Percentiles rank a stretch among this genome's conserved stretches.
phyloP scores from a whole-genome alignment of 1,140 invertebrate species.

The Pantala flavescens region DNA sequence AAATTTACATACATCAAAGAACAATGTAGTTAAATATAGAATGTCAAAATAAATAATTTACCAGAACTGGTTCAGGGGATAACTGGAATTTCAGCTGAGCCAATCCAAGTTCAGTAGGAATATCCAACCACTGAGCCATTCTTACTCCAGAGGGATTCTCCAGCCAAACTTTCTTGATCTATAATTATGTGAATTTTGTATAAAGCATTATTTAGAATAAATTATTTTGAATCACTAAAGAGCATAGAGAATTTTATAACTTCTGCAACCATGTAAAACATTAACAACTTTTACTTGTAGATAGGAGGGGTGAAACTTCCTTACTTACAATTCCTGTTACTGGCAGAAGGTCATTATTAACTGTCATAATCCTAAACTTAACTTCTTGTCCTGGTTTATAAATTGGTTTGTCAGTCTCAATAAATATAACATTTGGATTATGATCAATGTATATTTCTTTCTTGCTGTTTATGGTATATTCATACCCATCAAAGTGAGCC shows the following conservation, averaged over 20 bases:
- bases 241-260: neutral
- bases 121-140: constrained; percentile 48
- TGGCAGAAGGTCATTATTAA: constrained; percentile 41
- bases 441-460: constrained; percentile 22
- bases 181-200: constrained; percentile 18
- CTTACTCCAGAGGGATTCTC: constrained; percentile 46
- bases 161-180: constrained; percentile 48
- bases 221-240: neutral
- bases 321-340: constrained; percentile 35
- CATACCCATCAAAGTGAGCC: constrained; percentile 39
- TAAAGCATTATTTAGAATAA: neutral
- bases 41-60: constrained; percentile 25
- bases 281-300: neutral
- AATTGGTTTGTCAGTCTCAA: constrained; percentile 46
- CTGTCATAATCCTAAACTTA: constrained; percentile 40
- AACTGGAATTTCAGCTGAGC: constrained; percentile 42
- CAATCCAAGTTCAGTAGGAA: constrained; percentile 41
- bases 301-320: constrained; percentile 11
- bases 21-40: no score
- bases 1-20: no score
- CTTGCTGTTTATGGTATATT: constrained; percentile 39
- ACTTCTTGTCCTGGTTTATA: constrained; percentile 53
- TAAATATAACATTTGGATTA: constrained; percentile 23
- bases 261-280: neutral
- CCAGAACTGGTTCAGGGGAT: constrained; percentile 41